phyloP scores from a whole-genome alignment of 2,113 vertebrate genomes.

The Leptodactylus fuscus region DNA sequence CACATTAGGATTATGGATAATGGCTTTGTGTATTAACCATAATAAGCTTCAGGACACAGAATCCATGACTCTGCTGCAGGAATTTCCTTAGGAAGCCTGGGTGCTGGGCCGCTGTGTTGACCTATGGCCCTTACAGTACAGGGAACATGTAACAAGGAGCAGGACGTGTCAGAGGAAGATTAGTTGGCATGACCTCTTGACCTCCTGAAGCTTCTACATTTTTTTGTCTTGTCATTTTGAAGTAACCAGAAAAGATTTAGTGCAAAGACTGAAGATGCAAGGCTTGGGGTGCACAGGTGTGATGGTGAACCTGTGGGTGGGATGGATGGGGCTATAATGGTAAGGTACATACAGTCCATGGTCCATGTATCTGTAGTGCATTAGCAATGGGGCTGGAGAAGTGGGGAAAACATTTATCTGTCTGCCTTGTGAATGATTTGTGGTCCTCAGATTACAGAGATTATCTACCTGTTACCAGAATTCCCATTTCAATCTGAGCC shows the following conservation, averaged over 20 bases:
- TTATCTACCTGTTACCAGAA: no score
- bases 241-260: conserved; percentile 30
- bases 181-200: background rate
- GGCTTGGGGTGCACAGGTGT: conserved; percentile 20
- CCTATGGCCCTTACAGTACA: conserved; percentile 11
- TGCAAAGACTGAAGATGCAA: background rate
- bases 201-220: background rate
- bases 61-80: background rate
- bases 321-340: background rate
- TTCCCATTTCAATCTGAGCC: no score
- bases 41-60: background rate
- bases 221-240: background rate
- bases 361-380: no score
- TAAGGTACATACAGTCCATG: no score
- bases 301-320: background rate
- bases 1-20: background rate
- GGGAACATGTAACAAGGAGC: conserved; percentile 21
- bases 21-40: background rate
- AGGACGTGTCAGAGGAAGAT: background rate
- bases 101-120: conserved; percentile 33
- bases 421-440: no score
- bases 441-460: no score
- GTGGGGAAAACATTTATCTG: no score
- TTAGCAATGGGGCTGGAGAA: no score
- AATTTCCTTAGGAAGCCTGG: conserved; percentile 46